Evolutionary conservation across 2,113 vertebrate genomes (phyloP).

Genomic region (Baryphthengus martii): DNA sequence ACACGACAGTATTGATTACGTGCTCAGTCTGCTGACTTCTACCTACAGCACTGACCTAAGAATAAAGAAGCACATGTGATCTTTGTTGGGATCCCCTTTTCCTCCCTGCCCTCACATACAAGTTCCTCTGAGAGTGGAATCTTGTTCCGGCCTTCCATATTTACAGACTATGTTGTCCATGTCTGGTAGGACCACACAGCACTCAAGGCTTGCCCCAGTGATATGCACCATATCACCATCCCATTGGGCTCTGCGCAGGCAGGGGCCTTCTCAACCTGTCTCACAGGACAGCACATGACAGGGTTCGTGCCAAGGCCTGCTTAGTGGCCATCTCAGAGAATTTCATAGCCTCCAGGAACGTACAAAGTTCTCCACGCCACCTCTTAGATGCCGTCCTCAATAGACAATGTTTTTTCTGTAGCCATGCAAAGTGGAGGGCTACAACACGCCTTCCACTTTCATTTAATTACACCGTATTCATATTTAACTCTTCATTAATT

Average conservation of each 20-base stretch:
- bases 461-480: too few relatives aligned
- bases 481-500: too few relatives aligned
- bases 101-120: accelerated
- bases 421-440: not conserved
- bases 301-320: not conserved
- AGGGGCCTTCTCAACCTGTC: not conserved
- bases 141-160: not conserved
- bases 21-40: not conserved
- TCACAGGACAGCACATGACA: not conserved
- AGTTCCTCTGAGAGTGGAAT: not conserved
- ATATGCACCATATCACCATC: too few relatives aligned
- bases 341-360: too few relatives aligned
- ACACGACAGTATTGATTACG: not conserved
- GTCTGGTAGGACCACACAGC: not conserved
- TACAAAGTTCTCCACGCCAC: not conserved
- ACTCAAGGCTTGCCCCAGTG: not conserved
- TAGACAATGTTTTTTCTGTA: not conserved
- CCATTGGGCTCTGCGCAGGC: not conserved
- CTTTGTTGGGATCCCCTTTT: not conserved
- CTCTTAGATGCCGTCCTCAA: too few relatives aligned
- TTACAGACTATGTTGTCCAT: not conserved
- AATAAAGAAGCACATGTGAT: not conserved
- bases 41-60: accelerated
- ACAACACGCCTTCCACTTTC: not conserved
- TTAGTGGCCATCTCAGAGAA: not conserved